These are phyloP conservation scores for Ostrea denselamellosa DNA, from an alignment of 1,140 invertebrate genomes.

Conservation along the genomic window DNA sequence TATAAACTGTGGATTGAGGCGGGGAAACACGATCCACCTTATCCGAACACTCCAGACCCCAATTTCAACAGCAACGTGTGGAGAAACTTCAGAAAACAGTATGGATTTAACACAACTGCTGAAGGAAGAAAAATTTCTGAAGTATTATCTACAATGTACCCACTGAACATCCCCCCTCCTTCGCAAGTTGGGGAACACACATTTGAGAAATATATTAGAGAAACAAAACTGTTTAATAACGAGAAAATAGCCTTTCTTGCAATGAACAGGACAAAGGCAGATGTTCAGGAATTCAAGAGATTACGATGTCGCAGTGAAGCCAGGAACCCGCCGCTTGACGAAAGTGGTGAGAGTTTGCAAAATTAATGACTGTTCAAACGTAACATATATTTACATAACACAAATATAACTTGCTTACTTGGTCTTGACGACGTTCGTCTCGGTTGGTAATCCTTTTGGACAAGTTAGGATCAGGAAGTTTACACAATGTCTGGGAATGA, in stretches of 20 bases:
- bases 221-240: slow-evolving; percentile 72
- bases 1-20: slow-evolving; percentile 77
- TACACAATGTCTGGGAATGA: too few relatives aligned
- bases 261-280: slow-evolving; percentile 71
- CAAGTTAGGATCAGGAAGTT: too few relatives aligned
- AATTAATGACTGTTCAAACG: too few relatives aligned
- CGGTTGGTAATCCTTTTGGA: too few relatives aligned
- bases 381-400: too few relatives aligned
- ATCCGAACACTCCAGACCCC: slow-evolving; percentile 69
- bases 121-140: slow-evolving; percentile 74
- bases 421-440: too few relatives aligned
- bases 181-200: slow-evolving; percentile 75
- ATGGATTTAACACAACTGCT: slow-evolving; percentile 71
- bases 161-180: slow-evolving; percentile 76
- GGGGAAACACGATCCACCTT: slow-evolving; percentile 74
- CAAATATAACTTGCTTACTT: too few relatives aligned
- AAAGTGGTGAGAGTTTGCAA: slow-evolving; percentile 67
- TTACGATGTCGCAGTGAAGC: slow-evolving; percentile 71
- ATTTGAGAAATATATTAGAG: slow-evolving; percentile 75
- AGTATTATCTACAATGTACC: slow-evolving; percentile 76
- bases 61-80: slow-evolving; percentile 78
- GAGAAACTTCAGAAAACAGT: slow-evolving; percentile 76
- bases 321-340: slow-evolving; percentile 77
- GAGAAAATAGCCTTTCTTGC: slow-evolving; percentile 72
- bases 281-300: slow-evolving; percentile 71